Evolutionary conservation across 2,888 invertebrate genomes (phyloP).

Genomic region (Acrocyrtus sp.): DNA sequence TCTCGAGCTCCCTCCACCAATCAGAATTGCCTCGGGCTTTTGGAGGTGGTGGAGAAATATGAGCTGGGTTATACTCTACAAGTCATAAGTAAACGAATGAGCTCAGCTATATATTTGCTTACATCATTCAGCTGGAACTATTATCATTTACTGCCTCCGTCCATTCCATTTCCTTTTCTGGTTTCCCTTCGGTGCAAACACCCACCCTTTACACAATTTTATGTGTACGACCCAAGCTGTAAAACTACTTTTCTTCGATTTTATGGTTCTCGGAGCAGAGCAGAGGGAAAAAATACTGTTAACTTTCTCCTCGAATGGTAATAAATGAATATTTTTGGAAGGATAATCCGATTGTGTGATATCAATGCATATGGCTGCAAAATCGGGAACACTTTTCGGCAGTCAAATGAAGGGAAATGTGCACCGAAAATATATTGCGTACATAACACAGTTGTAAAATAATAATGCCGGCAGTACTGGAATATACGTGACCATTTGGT

Average conservation of each 20-base stretch:
- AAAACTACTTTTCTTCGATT: background rate
- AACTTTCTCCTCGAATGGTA: background rate
- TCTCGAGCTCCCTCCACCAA: too few relatives aligned
- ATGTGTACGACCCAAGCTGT: too few relatives aligned
- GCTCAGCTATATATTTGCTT: background rate
- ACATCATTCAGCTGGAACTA: background rate
- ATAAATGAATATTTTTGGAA: too few relatives aligned
- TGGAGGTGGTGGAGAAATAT: too few relatives aligned
- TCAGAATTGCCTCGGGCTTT: too few relatives aligned
- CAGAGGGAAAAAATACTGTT: background rate
- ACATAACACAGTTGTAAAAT: background rate
- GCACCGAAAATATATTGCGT: background rate
- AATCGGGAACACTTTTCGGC: background rate
- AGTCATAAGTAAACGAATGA: too few relatives aligned
- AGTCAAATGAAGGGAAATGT: background rate
- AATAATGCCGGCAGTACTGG: too few relatives aligned
- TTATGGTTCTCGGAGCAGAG: too few relatives aligned
- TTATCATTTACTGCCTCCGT: constrained; percentile 15
- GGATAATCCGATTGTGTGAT: background rate
- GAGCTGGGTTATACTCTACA: too few relatives aligned
- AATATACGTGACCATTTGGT: constrained; percentile 29
- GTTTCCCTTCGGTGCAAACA: too few relatives aligned
- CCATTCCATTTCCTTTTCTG: background rate
- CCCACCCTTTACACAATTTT: background rate
- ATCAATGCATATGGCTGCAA: background rate